phyloP scores from a whole-genome alignment of 64 coral and sea anemone genomes.

The Dendronephthya gigantea region DNA sequence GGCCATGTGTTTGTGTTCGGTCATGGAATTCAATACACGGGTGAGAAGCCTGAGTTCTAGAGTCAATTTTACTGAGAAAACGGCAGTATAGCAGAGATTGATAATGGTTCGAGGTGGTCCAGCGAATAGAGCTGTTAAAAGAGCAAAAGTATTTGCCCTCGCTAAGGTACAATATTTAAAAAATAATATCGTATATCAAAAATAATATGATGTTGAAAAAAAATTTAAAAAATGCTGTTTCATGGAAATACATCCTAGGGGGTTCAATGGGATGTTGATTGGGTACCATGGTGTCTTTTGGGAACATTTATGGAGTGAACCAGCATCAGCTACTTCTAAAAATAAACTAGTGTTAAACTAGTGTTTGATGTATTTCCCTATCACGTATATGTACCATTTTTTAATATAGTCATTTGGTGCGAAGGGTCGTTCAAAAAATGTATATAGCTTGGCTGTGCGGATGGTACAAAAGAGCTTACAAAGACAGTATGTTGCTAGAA shows the following conservation, averaged over 20 bases:
- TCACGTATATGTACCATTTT: not conserved
- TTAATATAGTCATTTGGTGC: slow-evolving; percentile 54
- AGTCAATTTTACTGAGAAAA: not conserved
- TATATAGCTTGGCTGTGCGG: slow-evolving; percentile 81
- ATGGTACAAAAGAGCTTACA: slow-evolving; percentile 84
- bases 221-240: too few relatives aligned
- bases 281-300: too few relatives aligned
- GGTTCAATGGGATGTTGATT: not conserved
- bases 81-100: not conserved
- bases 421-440: slow-evolving; percentile 75
- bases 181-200: not conserved
- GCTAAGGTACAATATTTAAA: slow-evolving; percentile 54
- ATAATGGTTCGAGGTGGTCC: slow-evolving; percentile 88
- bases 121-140: slow-evolving; percentile 60
- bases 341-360: not conserved
- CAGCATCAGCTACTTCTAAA: too few relatives aligned
- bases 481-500: slow-evolving; percentile 80
- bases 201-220: too few relatives aligned
- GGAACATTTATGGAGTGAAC: too few relatives aligned
- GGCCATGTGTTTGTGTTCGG: not conserved
- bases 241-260: too few relatives aligned
- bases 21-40: not conserved
- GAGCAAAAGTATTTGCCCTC: slow-evolving; percentile 85
- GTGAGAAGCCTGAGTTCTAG: not conserved
- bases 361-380: not conserved